Evolutionary conservation across 2,888 invertebrate species (phyloP), one percentile per base, ranked within the genome.

Genomic region (Amiota mariae): DNA sequence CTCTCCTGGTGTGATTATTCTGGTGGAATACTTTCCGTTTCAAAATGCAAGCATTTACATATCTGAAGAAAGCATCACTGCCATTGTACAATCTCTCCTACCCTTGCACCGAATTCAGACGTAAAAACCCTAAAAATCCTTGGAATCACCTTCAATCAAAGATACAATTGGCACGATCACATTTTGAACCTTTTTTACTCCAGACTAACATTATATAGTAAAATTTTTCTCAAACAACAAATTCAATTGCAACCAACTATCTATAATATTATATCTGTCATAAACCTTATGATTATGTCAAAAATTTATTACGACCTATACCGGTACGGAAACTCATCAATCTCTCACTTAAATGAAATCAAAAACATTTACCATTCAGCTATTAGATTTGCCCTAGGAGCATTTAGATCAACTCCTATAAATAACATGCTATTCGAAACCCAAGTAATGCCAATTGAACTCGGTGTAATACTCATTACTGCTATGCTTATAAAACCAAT

Each of bases 381-480:
- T 51, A 51, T 51, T 51, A 51, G 51, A 51, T 51, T 51, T n/a
- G 51, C 4, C 51, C 51, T 51, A 51, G 51, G 51, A n/a, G 51
- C n/a, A 51, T 51, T 51, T 51, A 51, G 51, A 51, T 51, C 51
- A 13, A 51, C 51, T 51, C 51, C 51, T 13, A 51, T 51, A 51
- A 51, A 51, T 13, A 51, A 51, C 4, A 2, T 24, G 24, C 24
- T 24, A 24, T 24, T 24, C 24, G 24, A 24, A 24, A 24, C 1
- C 24, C 24, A 24, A 24, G 4, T 51, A 51, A 51, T 51, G 51
- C 51, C 51, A 51, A n/a, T 51, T 2, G 51, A 51, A 51, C 2
- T n/a, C 51, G 2, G 51, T 2, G 4, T 2, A 51, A 11, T 2
- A 4, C 51, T 51, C n/a, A 4, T n/a, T 51, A 51, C n/a, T 2